A percentile compares a stretch with the other conserved stretches of the same genome.
phyloP scores from a whole-genome alignment of 2,113 vertebrate species.

The Chaenocephalus aceratus region DNA sequence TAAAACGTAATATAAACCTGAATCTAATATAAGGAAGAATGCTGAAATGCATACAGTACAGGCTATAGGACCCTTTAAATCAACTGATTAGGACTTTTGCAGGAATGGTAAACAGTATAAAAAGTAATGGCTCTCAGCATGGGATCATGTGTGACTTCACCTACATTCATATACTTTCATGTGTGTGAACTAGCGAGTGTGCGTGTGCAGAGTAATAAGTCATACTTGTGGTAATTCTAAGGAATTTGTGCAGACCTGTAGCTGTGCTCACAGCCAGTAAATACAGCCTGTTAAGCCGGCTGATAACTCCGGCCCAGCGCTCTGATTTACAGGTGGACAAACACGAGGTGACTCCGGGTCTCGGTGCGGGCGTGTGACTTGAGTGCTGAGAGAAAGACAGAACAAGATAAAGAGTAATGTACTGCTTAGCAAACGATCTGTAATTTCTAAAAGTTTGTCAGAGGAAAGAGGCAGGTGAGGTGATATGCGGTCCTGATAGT shows the following conservation, averaged over 20 bases:
- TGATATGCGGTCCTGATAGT: not conserved
- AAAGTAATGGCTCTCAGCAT: slow-evolving; percentile 55
- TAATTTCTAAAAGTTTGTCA: not conserved
- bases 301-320: slow-evolving; percentile 49
- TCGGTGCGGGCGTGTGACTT: not conserved
- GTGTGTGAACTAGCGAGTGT: slow-evolving; percentile 33
- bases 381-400: not conserved
- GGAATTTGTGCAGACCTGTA: slow-evolving; percentile 69
- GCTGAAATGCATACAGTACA: slow-evolving; percentile 54
- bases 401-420: slow-evolving; percentile 16
- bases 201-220: slow-evolving; percentile 50
- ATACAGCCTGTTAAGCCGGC: slow-evolving; percentile 58
- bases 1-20: slow-evolving; percentile 64
- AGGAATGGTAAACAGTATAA: slow-evolving; percentile 63
- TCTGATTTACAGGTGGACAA: slow-evolving; percentile 74
- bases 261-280: slow-evolving; percentile 63
- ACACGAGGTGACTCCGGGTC: slow-evolving; percentile 40
- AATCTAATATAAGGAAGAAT: slow-evolving; percentile 62
- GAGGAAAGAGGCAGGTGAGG: not conserved
- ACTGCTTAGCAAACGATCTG: not conserved
- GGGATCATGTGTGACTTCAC: slow-evolving; percentile 50
- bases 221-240: slow-evolving; percentile 52
- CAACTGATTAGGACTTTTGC: slow-evolving; percentile 57
- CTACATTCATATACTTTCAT: slow-evolving; percentile 49
- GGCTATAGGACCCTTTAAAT: slow-evolving; percentile 68